Conservation (phyloP, 1,140 invertebrate genomes). For the Chironomus striatipennis region DNA sequence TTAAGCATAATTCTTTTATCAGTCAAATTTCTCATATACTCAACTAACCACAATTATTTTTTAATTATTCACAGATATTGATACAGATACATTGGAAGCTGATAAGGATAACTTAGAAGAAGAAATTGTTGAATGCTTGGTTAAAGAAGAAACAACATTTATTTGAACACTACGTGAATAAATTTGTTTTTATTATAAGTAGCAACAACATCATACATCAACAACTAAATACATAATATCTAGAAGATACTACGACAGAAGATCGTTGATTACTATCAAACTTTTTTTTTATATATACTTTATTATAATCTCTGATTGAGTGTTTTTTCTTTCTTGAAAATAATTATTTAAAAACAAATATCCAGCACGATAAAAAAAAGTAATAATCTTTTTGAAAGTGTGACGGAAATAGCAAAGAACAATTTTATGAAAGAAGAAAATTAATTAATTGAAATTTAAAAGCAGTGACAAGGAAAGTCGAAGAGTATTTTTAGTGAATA, state of each 20-base stretch:
- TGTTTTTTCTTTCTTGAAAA: neutral
- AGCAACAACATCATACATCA: neutral
- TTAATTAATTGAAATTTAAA: constrained; percentile 5
- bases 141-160: constrained; percentile 86
- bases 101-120: constrained; percentile 85
- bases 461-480: neutral
- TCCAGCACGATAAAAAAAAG: neutral
- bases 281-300: constrained; percentile 27
- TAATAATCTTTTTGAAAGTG: too few relatives aligned
- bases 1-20: too few relatives aligned
- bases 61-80: constrained; percentile 62
- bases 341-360: neutral
- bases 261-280: constrained; percentile 37
- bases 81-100: constrained; percentile 82
- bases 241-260: too few relatives aligned
- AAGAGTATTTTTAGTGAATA: too few relatives aligned
- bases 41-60: constrained; percentile 25
- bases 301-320: constrained; percentile 14
- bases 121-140: constrained; percentile 94
- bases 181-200: neutral
- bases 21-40: too few relatives aligned
- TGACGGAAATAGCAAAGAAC: too few relatives aligned
- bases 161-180: constrained; percentile 40
- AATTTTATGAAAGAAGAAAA: neutral
- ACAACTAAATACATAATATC: too few relatives aligned